Base-by-base conservation (phyloP, 30 jellyfish, hydroid and myxozoan genomes). In the Sanderia malayensis region DNA sequence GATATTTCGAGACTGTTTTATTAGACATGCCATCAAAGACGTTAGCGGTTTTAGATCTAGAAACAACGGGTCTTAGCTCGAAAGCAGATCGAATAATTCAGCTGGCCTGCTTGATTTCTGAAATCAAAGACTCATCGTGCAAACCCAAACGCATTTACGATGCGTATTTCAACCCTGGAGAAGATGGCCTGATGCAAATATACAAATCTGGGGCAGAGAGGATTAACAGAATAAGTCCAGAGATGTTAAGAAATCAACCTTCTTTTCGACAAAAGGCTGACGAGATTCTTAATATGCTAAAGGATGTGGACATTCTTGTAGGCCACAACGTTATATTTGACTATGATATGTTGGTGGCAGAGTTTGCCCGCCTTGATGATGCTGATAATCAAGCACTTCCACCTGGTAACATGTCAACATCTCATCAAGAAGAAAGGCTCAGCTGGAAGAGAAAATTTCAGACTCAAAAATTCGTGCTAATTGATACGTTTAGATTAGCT, bases 101-200 rank as follows among this genome's bases (percentile, higher is more conserved):
- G 68, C 18, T 76, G 8, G 88, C 88, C 10, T 41, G 68, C 21
- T 44, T 76, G 30, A 63, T 17, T 0, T 22, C 63, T 15, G 44
- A 76, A 20, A 46, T 8, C n/a, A n/a, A 22, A 4, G 63, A 33
- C 10, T n/a, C 22, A 18, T 72, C 80, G 15, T 46, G 30, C 3
- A 64, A 76, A 7, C n/a, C n/a, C n/a, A n/a, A n/a, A n/a, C n/a
- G n/a, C n/a, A 80, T 76, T 53, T 63, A 24, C 64, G 88, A 76
- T 26, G 34, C 80, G 32, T 76, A 76, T 33, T n/a, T 76, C 15
- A 76, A 76, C 73, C 88, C 88, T n/a, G 88, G 88, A 10, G 17
- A 41, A 61, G 80, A 76, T 65, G 79, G 41, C 0, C n/a, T n/a
- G n/a, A 10, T 29, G 29, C 33, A 58, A 17, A 29, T 73, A 4